Conservation (phyloP, 2,113 vertebrate species). For the Oreochromis aureus region DNA sequence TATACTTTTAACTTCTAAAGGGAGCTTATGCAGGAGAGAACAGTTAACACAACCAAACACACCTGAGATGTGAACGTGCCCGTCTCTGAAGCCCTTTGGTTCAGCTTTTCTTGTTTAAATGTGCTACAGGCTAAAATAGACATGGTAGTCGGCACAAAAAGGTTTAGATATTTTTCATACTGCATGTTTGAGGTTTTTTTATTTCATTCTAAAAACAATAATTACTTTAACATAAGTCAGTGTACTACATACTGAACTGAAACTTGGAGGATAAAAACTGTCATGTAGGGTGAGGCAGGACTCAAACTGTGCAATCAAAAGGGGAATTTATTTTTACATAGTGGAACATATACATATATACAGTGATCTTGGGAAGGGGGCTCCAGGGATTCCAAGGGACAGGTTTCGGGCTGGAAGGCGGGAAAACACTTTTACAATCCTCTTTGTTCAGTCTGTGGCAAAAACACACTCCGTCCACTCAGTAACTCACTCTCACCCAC, state of each 20-base stretch:
- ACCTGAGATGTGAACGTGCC: neutral
- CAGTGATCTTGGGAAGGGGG: neutral
- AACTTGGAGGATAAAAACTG: too few species aligned
- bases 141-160: neutral
- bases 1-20: neutral
- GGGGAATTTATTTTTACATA: neutral
- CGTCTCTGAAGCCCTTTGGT: neutral
- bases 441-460: too few species aligned
- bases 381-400: neutral
- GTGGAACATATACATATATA: neutral
- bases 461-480: too few species aligned
- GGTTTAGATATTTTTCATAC: neutral
- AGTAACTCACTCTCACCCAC: too few species aligned
- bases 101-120: neutral
- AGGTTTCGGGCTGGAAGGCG: too few species aligned
- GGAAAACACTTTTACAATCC: too few species aligned
- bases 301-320: neutral
- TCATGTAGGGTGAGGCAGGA: neutral
- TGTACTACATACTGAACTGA: neutral
- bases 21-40: neutral
- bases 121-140: neutral
- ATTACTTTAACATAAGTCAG: neutral
- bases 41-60: neutral
- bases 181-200: neutral
- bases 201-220: too few species aligned